Evolutionary conservation across 2,888 invertebrate genomes (phyloP), one percentile per base, ranked within the genome.

Genomic region (Cataglyphis altisquamis): DNA sequence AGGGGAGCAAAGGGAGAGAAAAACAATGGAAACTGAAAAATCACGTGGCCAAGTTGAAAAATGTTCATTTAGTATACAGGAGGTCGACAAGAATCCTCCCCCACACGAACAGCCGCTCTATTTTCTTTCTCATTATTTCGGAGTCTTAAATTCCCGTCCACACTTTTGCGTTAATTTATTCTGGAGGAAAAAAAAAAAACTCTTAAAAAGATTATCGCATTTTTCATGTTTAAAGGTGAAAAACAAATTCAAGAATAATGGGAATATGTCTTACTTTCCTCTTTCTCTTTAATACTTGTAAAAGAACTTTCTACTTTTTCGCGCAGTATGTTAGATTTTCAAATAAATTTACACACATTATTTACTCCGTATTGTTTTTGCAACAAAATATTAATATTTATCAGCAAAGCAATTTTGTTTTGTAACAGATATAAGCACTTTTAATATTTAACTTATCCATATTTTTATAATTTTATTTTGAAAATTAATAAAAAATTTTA

Each of bases 11-110:
- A 32, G 63, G 18, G 21, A 74, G 80, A 60, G 45, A 60, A 62
- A 70, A 70, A 82, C 70, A 73, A 80, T 67, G 45, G 45, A 75
- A 85, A 78, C 70, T 64, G 70, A 64, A 62, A 66, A 83, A 70
- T 62, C 57, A 80, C 64, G 63, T 80, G 66, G 75, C 25, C 48
- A 21, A 63, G 67, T 77, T 72, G 55, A 75, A 83, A 87, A 87
- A 81, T 74, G 72, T 70, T 74, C 75, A 82, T 84, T 80, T 62
- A 36, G 60, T 83, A 84, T 75, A 64, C 78, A 62, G 73, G 73
- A 83, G 84, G 80, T 73, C 82, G 82, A 82, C 82, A 78, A 78
- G 77, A 78, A 78, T 68, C 45, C 25, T 25, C 25, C 25, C 25
- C 25, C 25, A 25, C 68, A 39, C 39, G 21, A 45, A 41, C 70